Evolutionary conservation across 2,113 vertebrate genomes (phyloP).

Genomic region (Cyrtonyx montezumae): DNA sequence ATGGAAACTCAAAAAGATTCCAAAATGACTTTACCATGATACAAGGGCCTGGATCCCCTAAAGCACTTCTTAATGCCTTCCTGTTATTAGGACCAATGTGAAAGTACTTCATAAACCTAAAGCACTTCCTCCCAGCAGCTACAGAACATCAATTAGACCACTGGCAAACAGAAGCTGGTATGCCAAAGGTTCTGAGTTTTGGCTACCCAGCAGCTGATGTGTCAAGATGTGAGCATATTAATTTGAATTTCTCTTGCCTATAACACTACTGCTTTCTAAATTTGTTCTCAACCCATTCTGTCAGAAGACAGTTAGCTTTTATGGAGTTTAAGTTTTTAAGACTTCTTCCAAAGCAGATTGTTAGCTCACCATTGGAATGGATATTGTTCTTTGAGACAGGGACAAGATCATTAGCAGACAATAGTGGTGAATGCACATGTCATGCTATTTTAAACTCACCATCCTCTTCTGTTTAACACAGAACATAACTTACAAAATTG

Average conservation of each 20-base stretch:
- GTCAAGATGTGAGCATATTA: accelerated
- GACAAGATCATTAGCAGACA: not conserved
- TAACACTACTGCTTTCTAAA: not conserved
- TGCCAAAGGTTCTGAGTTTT: not conserved
- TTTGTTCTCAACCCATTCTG: not conserved
- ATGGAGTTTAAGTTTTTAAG: not conserved
- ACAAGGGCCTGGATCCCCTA: not conserved
- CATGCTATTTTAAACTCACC: not conserved
- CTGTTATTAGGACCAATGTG: not conserved
- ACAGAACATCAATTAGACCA: not conserved
- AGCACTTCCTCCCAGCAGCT: not conserved
- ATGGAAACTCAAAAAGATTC: not conserved
- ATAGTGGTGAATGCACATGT: not conserved
- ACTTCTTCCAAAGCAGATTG: not conserved
- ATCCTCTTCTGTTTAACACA: not conserved
- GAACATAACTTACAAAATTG: not conserved
- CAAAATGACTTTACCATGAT: not conserved
- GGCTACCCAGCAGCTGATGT: not conserved
- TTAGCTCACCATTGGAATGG: not conserved
- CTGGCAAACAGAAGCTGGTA: not conserved
- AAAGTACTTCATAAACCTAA: not conserved
- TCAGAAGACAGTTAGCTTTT: not conserved
- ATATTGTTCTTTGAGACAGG: not conserved
- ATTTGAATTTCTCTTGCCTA: not conserved
- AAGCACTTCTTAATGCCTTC: not conserved